Evolutionary conservation across 2,113 vertebrate genomes (phyloP).

Genomic region (Brachyhypopomus occidentalis): DNA sequence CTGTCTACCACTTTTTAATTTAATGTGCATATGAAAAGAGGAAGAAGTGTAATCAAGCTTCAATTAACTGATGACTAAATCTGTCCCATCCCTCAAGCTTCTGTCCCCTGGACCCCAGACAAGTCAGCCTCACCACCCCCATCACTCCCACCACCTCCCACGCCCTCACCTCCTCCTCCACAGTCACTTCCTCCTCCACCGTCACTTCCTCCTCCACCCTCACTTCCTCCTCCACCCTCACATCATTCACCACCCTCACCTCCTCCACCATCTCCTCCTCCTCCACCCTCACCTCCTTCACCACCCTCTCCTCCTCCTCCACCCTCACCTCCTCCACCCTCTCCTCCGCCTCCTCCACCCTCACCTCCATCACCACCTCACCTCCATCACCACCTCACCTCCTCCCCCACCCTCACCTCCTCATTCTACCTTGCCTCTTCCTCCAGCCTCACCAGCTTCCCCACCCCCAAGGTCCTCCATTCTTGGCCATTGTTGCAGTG

Average conservation of each 20-base stretch:
- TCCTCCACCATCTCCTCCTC: no score
- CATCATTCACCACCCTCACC: slow-evolving; percentile 7
- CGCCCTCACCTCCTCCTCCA: slow-evolving; percentile 1
- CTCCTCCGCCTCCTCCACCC: no score
- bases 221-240: slow-evolving; percentile 22
- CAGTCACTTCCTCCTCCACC: slow-evolving; percentile 12
- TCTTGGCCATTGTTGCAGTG: slow-evolving; percentile 21
- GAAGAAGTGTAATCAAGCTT: slow-evolving; percentile 69
- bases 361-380: background rate
- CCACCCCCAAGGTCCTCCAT: slow-evolving; percentile 1
- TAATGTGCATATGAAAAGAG: slow-evolving; percentile 56
- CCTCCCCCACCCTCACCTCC: slow-evolving; percentile 12
- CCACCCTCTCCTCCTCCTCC: no score
- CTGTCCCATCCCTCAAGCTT: slow-evolving; percentile 62
- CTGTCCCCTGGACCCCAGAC: slow-evolving; percentile 59
- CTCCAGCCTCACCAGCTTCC: background rate
- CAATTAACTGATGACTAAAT: slow-evolving; percentile 75
- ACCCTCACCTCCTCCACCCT: no score
- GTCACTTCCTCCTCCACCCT: background rate
- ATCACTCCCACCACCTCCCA: background rate
- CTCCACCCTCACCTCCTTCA: no score
- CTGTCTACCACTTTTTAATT: slow-evolving; percentile 66
- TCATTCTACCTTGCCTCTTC: background rate
- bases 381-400: background rate
- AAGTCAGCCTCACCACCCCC: background rate